Evolutionary conservation across 2,888 invertebrate genomes (phyloP).

Genomic region (Sabatieria punctata): DNA sequence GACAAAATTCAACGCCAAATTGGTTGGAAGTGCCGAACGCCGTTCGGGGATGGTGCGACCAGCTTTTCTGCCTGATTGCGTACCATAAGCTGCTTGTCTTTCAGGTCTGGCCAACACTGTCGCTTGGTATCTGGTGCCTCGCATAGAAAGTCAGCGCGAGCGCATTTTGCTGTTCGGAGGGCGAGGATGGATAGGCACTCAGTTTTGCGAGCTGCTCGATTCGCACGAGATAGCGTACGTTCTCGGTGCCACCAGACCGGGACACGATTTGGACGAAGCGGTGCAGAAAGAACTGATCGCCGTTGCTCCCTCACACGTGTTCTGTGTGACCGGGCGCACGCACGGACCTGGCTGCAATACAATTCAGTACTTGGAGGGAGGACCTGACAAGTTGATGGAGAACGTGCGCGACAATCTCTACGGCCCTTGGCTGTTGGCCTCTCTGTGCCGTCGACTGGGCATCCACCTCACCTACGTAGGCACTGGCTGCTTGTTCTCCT

Average conservation of each 20-base stretch:
- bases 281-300: slow-evolving; percentile 13
- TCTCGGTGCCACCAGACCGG: slow-evolving; percentile 10
- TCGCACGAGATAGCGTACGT: slow-evolving; percentile 9
- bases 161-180: slow-evolving; percentile 14
- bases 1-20: slow-evolving; percentile 12
- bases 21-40: slow-evolving; percentile 25
- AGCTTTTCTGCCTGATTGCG: background rate
- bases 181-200: slow-evolving; percentile 16
- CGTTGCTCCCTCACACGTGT: slow-evolving; percentile 14
- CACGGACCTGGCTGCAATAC: slow-evolving; percentile 12
- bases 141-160: background rate
- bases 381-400: slow-evolving; percentile 14
- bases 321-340: slow-evolving; percentile 17
- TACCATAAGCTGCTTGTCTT: background rate
- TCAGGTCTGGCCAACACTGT: slow-evolving; percentile 20
- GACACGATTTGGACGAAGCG: slow-evolving; percentile 10
- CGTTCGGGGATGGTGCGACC: slow-evolving; percentile 19
- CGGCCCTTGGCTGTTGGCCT: slow-evolving; percentile 24
- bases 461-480: slow-evolving; percentile 24
- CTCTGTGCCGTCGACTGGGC: slow-evolving; percentile 15
- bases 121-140: slow-evolving; percentile 20
- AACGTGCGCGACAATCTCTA: slow-evolving; percentile 22
- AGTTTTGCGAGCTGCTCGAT: slow-evolving; percentile 12
- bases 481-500: slow-evolving; percentile 16
- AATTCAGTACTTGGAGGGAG: slow-evolving; percentile 12